Evolutionary conservation across 2,888 invertebrate species (phyloP).

Genomic region (Caenorhabditis sulstoni): DNA sequence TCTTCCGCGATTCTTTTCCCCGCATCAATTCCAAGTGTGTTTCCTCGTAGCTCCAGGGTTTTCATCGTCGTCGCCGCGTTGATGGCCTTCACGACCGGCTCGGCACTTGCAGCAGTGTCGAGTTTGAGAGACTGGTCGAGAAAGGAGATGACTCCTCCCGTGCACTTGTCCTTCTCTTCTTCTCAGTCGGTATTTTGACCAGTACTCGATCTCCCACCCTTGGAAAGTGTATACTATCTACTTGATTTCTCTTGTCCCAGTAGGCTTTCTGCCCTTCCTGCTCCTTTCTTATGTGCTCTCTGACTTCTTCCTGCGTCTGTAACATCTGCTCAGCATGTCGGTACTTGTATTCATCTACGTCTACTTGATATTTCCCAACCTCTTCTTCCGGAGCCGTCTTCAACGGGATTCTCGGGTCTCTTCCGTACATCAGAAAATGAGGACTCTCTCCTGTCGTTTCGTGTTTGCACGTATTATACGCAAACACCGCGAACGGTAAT

Average conservation of each 20-base stretch:
- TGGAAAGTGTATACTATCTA: conserved; percentile 10
- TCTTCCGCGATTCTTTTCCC: conserved; percentile 60
- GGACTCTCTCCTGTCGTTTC: conserved; percentile 51
- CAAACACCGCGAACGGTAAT: conserved; percentile 53
- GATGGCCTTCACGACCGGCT: conserved; percentile 62
- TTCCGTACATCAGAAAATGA: conserved; percentile 41
- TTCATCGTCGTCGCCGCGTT: conserved; percentile 38
- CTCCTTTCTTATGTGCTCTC: conserved; percentile 23
- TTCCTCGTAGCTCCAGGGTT: conserved; percentile 69
- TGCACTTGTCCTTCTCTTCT: conserved; percentile 3
- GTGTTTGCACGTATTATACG: conserved; percentile 59
- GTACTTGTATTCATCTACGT: conserved; percentile 39
- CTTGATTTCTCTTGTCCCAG: conserved; percentile 46
- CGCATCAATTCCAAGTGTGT: conserved; percentile 74
- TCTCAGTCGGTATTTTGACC: conserved; percentile 25
- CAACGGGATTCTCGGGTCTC: conserved; percentile 23
- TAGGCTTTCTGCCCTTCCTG: conserved; percentile 8
- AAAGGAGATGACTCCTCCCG: conserved; percentile 42
- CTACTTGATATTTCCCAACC: not conserved
- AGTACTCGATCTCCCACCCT: conserved; percentile 25
- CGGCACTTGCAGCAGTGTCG: conserved; percentile 57
- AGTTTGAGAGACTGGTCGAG: conserved; percentile 58
- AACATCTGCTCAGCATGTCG: not conserved
- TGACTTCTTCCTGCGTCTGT: conserved; percentile 10
- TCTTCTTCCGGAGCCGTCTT: not conserved